Conservation (phyloP, 1,140 invertebrate species). For the Prorops nasuta region DNA sequence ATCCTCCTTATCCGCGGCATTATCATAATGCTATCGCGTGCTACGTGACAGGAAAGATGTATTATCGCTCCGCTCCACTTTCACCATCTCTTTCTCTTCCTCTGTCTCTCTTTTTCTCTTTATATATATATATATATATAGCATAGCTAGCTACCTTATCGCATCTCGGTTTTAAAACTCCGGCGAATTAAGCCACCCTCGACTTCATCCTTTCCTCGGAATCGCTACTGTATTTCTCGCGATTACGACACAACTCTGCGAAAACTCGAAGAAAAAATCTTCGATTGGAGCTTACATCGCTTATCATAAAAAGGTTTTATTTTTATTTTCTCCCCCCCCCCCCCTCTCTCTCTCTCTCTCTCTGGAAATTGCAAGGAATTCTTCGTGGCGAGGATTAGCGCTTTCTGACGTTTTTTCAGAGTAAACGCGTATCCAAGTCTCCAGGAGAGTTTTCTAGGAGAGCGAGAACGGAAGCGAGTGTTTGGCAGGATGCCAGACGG, state of each 20-base stretch:
- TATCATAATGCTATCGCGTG: conserved; percentile 50
- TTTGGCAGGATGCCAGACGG: conserved; percentile 28
- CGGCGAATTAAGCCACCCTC: too few relatives aligned
- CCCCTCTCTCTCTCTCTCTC: too few relatives aligned
- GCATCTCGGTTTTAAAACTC: too few relatives aligned
- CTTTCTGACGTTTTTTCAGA: too few relatives aligned
- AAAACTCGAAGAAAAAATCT: not conserved
- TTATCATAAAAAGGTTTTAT: not conserved
- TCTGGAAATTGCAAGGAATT: too few relatives aligned
- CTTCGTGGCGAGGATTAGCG: too few relatives aligned
- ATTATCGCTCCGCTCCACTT: conserved; percentile 32
- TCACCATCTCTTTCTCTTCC: not conserved
- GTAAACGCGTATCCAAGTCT: not conserved
- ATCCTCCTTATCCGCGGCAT: conserved; percentile 47
- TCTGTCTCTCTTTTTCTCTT: not conserved
- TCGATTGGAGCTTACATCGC: not conserved
- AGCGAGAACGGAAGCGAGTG: conserved; percentile 29
- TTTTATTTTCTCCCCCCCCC: not conserved
- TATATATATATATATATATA: too few relatives aligned
- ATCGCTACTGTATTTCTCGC: not conserved
- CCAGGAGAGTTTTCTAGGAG: conserved; percentile 23
- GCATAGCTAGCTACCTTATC: too few relatives aligned
- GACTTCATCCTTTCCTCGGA: not conserved
- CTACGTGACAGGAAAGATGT: conserved; percentile 52
- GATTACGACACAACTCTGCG: not conserved